Percentiles rank a stretch among this genome's conserved stretches.
These are phyloP conservation scores for Drosophila nasuta DNA, from an alignment of 1,140 invertebrate genomes.

Conservation along the genomic window DNA sequence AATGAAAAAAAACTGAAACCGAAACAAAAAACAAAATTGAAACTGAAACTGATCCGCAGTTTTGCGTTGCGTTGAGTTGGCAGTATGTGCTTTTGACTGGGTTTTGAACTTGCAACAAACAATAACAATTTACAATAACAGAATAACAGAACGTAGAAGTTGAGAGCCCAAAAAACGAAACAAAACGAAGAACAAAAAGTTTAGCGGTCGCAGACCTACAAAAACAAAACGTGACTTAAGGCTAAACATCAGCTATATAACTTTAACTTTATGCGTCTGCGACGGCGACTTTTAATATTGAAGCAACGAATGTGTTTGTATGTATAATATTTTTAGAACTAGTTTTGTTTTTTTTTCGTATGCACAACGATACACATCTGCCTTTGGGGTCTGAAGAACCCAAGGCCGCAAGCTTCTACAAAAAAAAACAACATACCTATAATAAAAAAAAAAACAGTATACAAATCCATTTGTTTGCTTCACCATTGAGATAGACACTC, in stretches of 20 bases:
- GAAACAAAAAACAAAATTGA: slow-evolving; percentile 15
- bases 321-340: slow-evolving; percentile 38
- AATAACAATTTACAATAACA: slow-evolving; percentile 38
- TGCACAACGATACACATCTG: slow-evolving; percentile 33
- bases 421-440: slow-evolving; percentile 3
- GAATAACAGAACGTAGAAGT: slow-evolving; percentile 55
- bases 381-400: slow-evolving; percentile 18
- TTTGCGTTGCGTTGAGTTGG: slow-evolving; percentile 61
- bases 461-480: slow-evolving; percentile 20
- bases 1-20: slow-evolving; percentile 12
- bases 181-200: slow-evolving; percentile 54
- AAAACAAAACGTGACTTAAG: slow-evolving; percentile 79
- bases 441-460: background rate
- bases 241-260: slow-evolving; percentile 53
- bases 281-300: slow-evolving; percentile 23
- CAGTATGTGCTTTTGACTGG: slow-evolving; percentile 74
- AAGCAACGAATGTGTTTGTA: background rate
- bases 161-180: slow-evolving; percentile 1
- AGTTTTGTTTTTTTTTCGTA: slow-evolving; percentile 36
- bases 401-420: slow-evolving; percentile 43
- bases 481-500: slow-evolving; percentile 6
- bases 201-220: slow-evolving; percentile 74
- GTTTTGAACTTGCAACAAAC: slow-evolving; percentile 71
- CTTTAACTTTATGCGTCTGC: slow-evolving; percentile 50
- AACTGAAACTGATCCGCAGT: slow-evolving; percentile 42